Base-by-base conservation (phyloP, 2,888 invertebrate genomes). In the Lithodes maja region DNA sequence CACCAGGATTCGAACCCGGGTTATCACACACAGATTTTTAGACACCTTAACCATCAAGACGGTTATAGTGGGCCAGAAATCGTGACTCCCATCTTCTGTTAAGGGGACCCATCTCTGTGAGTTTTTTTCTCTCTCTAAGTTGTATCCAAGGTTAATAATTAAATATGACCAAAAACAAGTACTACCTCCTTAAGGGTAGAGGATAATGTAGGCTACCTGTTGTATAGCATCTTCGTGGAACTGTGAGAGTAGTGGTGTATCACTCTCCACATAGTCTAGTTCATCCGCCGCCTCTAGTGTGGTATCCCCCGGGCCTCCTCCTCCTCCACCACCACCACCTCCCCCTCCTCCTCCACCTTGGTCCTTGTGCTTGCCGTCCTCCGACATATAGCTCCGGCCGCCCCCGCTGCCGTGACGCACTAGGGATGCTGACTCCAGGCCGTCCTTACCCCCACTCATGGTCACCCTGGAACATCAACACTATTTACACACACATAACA, bases 201-300 rank as follows among this genome's bases (percentile, higher is more conserved):
- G 33, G 33, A 33, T 33, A 33, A 33, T 33, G 33, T 61, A 61
- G 7, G 12, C 7, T 89, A 95, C 96, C 95, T 96, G 96, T 93
- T 96, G 95, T 15, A 96, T 94, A 1, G 96, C 96, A 93, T 97
- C 96, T 92, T 96, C 96, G 93, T 97, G 96, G 93, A 96, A 96
- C 93, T 96, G 96, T 81, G 96, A 96, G 50, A 96, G 94, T 1
- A 96, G 94, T 53, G 95, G 95, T 2, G 95, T 94, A 92, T 96
- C 96, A 49, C 93, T 92, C 91, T 93, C 93, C 75, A 95, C 95
- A 87, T 95, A 95, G 93, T 95, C 95, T 78, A 95, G 94, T 91
- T 96, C 95, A 78, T 93, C 93, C 71, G 93, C 93, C 71, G 83
- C 77, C 93, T 88, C 86, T 2, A 68, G 9, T 52, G n/a, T 79